Conservation (phyloP, 2,113 vertebrate species). For the Semnornis frantzii region DNA sequence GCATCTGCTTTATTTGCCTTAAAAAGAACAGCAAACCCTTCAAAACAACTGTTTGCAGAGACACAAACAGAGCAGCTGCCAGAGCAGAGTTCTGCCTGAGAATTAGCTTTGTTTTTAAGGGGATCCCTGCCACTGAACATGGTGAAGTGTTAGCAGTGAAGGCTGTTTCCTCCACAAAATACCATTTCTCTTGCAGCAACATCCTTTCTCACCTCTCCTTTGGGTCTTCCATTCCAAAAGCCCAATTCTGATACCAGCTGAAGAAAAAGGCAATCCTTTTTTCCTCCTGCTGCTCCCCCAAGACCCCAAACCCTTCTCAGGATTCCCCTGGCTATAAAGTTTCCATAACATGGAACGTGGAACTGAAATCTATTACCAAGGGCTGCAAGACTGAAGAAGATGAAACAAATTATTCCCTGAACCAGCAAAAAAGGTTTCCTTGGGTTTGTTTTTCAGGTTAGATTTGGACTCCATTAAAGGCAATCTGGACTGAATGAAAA, state of each 20-base stretch:
- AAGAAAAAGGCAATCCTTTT: background rate
- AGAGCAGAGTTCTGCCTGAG: background rate
- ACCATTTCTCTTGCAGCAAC: background rate
- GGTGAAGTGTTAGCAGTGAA: background rate
- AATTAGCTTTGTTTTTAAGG: background rate
- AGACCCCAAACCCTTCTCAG: background rate
- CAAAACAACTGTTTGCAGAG: background rate
- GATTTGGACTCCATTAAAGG: background rate
- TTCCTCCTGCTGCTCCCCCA: background rate
- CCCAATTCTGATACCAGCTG: background rate
- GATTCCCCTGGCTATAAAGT: background rate
- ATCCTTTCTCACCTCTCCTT: background rate
- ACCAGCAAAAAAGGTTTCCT: background rate
- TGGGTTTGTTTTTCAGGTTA: background rate
- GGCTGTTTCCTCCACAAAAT: background rate
- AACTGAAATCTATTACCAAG: background rate
- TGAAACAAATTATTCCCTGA: background rate
- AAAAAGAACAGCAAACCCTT: background rate
- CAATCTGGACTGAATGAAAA: background rate
- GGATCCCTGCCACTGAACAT: background rate
- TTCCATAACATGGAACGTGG: background rate
- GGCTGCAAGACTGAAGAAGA: background rate
- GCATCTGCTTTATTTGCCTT: constrained; percentile 89
- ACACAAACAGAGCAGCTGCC: background rate
- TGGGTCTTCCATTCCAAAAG: background rate